Percentiles rank a stretch among this genome's conserved stretches.
Conservation (phyloP, 2,888 invertebrate species). For the Myopa tessellatipennis region DNA sequence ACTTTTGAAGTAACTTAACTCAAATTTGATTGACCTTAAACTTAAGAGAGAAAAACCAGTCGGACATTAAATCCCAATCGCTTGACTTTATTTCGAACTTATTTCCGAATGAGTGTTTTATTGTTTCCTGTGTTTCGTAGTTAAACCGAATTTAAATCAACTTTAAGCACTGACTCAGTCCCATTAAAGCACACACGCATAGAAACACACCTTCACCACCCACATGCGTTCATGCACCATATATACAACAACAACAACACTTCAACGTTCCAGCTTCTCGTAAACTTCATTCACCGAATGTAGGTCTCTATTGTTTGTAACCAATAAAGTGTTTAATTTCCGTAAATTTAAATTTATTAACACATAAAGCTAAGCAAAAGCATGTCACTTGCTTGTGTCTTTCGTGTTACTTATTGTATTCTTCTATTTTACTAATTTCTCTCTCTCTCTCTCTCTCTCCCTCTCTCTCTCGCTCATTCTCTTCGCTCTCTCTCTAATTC, state of each 20-base stretch:
- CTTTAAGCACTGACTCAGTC: background rate
- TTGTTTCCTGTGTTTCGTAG: slow-evolving; percentile 22
- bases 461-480: too few species aligned
- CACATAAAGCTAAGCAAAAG: background rate
- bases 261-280: background rate
- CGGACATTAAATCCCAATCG: background rate
- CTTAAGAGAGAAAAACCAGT: background rate
- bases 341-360: background rate
- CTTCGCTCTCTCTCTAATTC: too few species aligned
- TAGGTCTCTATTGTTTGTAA: background rate
- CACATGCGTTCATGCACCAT: background rate
- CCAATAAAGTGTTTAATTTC: background rate
- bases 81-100: too few species aligned
- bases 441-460: too few species aligned
- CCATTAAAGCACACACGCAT: too few species aligned
- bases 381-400: too few species aligned
- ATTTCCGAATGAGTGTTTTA: background rate
- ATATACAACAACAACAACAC: background rate
- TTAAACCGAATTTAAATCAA: background rate
- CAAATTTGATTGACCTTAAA: too few species aligned
- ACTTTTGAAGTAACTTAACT: background rate
- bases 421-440: too few species aligned
- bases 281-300: background rate
- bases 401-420: too few species aligned
- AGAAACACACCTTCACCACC: background rate